These are phyloP conservation scores for Eidolon helvum DNA, from an alignment of 2,113 vertebrate genomes.

Conservation along the genomic window DNA sequence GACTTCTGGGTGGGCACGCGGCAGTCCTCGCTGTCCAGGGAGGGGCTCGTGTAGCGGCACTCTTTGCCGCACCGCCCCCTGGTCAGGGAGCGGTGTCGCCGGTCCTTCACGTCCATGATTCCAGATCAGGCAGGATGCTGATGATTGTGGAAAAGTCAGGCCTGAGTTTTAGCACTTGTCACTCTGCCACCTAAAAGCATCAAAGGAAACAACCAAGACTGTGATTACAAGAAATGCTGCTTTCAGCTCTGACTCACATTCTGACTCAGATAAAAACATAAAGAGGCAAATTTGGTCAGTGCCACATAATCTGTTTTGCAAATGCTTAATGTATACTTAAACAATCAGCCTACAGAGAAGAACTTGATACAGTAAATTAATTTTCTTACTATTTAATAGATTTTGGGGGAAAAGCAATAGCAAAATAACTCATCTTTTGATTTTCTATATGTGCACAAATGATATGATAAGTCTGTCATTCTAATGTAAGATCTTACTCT, in stretches of 20 bases:
- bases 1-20: slow-evolving; percentile 98
- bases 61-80: slow-evolving; percentile 92
- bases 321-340: slow-evolving; percentile 48
- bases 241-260: background rate
- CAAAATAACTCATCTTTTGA: slow-evolving; percentile 64
- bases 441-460: slow-evolving; percentile 52
- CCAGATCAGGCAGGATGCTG: background rate
- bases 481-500: slow-evolving; percentile 35
- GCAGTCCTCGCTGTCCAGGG: slow-evolving; percentile 93
- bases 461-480: slow-evolving; percentile 23
- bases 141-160: background rate
- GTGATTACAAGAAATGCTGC: background rate
- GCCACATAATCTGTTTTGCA: background rate
- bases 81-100: slow-evolving; percentile 93
- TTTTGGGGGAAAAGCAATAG: slow-evolving; percentile 18
- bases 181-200: slow-evolving; percentile 74
- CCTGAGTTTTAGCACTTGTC: background rate
- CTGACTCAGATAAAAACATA: background rate
- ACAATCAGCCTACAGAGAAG: slow-evolving; percentile 20
- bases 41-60: slow-evolving; percentile 93
- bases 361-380: slow-evolving; percentile 43
- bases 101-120: slow-evolving; percentile 95
- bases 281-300: background rate
- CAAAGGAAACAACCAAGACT: slow-evolving; percentile 1
- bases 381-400: slow-evolving; percentile 41